phyloP scores from a whole-genome alignment of 2,797 vertebrate genomes.

The Periophthalmus magnuspinnatus region DNA sequence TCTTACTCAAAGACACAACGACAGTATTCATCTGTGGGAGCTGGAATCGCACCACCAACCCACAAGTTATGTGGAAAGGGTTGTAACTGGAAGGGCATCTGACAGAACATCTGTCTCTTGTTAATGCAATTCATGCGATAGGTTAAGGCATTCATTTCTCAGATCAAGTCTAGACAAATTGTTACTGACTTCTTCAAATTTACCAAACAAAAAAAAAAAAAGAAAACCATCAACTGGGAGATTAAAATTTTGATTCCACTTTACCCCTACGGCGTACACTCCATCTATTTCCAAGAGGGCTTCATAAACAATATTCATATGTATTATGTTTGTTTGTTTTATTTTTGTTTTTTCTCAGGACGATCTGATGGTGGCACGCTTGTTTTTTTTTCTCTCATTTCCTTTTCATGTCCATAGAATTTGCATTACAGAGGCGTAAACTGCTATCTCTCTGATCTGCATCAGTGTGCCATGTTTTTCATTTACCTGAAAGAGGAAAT shows the following conservation, averaged over 20 bases:
- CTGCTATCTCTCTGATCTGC: constrained; percentile 49
- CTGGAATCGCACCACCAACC: too few relatives aligned
- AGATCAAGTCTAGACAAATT: background rate
- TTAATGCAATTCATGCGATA: background rate
- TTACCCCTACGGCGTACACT: background rate
- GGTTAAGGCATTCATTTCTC: background rate
- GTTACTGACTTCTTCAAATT: background rate
- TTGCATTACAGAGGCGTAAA: constrained; percentile 61
- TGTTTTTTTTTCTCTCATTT: constrained; percentile 39
- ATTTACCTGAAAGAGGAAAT: constrained; percentile 51
- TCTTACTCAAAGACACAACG: too few relatives aligned
- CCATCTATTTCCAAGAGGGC: background rate
- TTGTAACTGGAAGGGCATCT: background rate
- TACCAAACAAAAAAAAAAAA: background rate
- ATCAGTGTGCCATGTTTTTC: constrained; percentile 47
- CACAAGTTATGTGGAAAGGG: too few relatives aligned
- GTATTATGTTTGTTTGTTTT: constrained; percentile 25
- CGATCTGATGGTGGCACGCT: constrained; percentile 33
- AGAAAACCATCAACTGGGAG: background rate
- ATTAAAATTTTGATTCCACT: background rate
- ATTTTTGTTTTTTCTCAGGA: constrained; percentile 31
- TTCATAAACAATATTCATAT: constrained; percentile 31
- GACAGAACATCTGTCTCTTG: background rate
- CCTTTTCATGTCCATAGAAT: constrained; percentile 60
- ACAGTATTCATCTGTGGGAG: too few relatives aligned